phyloP scores from a whole-genome alignment of 2,797 vertebrate species.

The Allobates femoralis region DNA sequence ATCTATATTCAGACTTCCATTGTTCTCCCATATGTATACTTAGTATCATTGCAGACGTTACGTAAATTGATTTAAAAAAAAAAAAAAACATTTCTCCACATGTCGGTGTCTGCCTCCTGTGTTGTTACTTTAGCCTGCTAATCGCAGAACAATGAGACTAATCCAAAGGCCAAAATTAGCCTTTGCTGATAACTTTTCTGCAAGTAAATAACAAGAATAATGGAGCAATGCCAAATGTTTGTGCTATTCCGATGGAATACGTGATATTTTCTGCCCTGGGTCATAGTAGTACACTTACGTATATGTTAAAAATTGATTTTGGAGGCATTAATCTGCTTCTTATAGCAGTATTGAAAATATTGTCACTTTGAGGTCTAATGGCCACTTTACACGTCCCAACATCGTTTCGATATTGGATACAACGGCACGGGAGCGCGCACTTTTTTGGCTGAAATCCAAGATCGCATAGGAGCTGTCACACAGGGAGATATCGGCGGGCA shows the following conservation, averaged over 20 bases:
- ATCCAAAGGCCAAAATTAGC: slow-evolving; percentile 7
- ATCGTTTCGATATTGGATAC: no score
- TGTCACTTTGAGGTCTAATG: no score
- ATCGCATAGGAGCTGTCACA: no score
- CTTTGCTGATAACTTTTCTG: background rate
- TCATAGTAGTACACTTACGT: background rate
- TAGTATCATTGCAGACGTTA: background rate
- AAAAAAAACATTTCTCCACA: slow-evolving; percentile 26
- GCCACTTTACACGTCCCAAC: no score
- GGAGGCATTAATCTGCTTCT: no score
- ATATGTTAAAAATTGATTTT: no score
- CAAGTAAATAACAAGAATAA: background rate
- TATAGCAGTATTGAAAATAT: no score
- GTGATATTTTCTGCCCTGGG: background rate
- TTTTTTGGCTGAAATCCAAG: no score
- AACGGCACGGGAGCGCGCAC: no score
- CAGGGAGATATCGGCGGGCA: no score
- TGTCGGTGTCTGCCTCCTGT: slow-evolving; percentile 15
- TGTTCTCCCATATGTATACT: slow-evolving; percentile 18
- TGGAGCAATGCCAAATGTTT: background rate
- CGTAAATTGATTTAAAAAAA: slow-evolving; percentile 17
- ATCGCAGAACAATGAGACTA: slow-evolving; percentile 15
- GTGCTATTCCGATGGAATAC: background rate
- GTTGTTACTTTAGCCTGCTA: slow-evolving; percentile 18
- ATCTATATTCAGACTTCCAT: slow-evolving; percentile 7